phyloP scores from a whole-genome alignment of 2,888 invertebrate species.

The Pristionchus arcanus region DNA sequence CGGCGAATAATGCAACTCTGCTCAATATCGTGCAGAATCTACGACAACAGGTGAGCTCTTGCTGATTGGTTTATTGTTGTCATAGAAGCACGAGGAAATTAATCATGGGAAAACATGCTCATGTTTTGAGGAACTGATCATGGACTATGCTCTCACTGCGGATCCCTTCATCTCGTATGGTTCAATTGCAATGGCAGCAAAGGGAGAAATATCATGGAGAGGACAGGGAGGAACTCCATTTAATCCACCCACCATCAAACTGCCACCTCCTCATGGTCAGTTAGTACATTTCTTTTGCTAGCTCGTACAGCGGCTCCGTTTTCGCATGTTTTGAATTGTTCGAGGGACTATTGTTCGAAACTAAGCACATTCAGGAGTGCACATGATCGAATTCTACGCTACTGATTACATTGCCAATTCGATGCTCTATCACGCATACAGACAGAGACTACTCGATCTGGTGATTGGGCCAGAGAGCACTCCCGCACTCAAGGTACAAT shows the following conservation, averaged over 20 bases:
- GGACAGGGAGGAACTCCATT: slow-evolving; percentile 78
- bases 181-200: slow-evolving; percentile 75
- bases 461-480: slow-evolving; percentile 74
- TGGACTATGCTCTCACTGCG: slow-evolving; percentile 75
- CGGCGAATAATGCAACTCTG: slow-evolving; percentile 24
- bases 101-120: too few species aligned
- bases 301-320: background rate
- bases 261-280: slow-evolving; percentile 76
- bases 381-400: slow-evolving; percentile 78
- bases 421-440: slow-evolving; percentile 77
- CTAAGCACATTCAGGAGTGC: slow-evolving; percentile 65
- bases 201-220: slow-evolving; percentile 76
- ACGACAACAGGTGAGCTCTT: slow-evolving; percentile 45
- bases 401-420: slow-evolving; percentile 78
- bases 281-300: background rate
- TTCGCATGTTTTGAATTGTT: too few species aligned
- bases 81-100: too few species aligned
- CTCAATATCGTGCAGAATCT: slow-evolving; percentile 56
- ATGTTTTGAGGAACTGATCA: slow-evolving; percentile 68
- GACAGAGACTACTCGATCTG: slow-evolving; percentile 76
- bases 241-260: slow-evolving; percentile 74
- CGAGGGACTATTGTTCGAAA: background rate
- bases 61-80: too few species aligned
- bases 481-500: slow-evolving; percentile 63
- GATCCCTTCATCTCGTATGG: slow-evolving; percentile 76